Evolutionary conservation across 2,113 vertebrate species (phyloP).

Genomic region (Nicator chloris): DNA sequence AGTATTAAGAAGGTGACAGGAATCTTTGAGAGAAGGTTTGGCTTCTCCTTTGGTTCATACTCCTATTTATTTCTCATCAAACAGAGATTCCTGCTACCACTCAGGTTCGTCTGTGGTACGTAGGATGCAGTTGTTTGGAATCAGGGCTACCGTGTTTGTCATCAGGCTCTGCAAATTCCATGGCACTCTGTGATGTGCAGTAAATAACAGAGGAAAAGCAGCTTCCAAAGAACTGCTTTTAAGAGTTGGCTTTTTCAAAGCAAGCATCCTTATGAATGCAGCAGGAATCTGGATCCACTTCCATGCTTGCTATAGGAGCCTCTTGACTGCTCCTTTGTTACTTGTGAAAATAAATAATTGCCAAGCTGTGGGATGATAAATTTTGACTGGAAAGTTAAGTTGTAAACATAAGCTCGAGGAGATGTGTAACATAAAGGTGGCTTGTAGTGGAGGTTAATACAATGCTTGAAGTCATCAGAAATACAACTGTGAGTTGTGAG

Average conservation of each 20-base stretch:
- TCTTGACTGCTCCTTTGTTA: background rate
- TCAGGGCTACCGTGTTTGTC: background rate
- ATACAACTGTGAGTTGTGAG: background rate
- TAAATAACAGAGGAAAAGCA: background rate
- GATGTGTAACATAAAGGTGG: background rate
- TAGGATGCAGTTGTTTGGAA: background rate
- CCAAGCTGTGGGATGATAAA: background rate
- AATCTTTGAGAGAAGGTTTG: background rate
- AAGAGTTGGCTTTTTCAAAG: background rate
- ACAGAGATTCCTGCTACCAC: background rate
- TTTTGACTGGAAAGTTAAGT: background rate
- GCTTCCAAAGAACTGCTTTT: background rate
- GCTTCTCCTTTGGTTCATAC: background rate
- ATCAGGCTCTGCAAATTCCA: background rate
- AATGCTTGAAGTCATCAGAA: background rate
- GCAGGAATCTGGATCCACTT: background rate
- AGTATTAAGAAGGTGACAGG: background rate
- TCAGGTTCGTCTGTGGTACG: fast-evolving
- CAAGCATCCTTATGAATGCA: background rate
- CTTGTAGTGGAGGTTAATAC: background rate
- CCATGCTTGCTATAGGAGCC: background rate
- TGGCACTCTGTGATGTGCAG: background rate
- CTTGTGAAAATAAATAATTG: background rate
- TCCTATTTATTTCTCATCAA: background rate
- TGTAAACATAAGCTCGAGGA: background rate